These are phyloP conservation scores for Theocolax elegans DNA, from an alignment of 1,140 invertebrate species.

Conservation along the genomic window DNA sequence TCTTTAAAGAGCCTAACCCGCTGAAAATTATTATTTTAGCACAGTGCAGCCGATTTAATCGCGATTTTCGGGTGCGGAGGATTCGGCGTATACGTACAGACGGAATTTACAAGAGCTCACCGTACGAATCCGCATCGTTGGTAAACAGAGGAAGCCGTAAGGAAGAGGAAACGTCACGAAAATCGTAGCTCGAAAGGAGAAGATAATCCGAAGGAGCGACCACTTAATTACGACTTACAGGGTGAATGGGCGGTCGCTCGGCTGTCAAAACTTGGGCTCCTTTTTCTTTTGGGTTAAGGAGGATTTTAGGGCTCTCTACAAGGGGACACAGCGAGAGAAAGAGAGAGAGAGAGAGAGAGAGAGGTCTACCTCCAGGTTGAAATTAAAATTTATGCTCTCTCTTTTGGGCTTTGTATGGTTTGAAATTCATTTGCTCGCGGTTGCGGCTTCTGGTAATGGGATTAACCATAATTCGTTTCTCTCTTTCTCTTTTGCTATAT, in stretches of 20 bases:
- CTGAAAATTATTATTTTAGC: too few species aligned
- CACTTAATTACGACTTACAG: slow-evolving; percentile 54
- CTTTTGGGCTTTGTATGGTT: too few species aligned
- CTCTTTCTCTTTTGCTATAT: too few species aligned
- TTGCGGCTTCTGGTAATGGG: too few species aligned
- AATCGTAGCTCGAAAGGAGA: slow-evolving; percentile 1
- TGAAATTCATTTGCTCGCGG: slow-evolving; percentile 6
- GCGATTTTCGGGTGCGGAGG: too few species aligned
- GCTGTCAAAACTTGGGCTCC: slow-evolving; percentile 47
- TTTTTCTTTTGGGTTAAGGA: slow-evolving; percentile 1
- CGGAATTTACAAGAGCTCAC: too few species aligned
- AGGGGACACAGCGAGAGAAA: background rate
- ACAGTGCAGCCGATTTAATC: too few species aligned
- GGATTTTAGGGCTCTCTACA: slow-evolving; percentile 6
- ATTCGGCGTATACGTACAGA: too few species aligned
- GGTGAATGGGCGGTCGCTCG: slow-evolving; percentile 44
- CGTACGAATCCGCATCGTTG: too few species aligned
- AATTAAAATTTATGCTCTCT: background rate
- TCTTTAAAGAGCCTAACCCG: too few species aligned
- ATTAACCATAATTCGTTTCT: background rate
- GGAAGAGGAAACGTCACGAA: slow-evolving; percentile 10
- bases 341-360: too few species aligned
- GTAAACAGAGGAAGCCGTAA: background rate
- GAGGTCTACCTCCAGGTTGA: background rate
- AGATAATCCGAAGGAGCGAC: slow-evolving; percentile 46